These are phyloP conservation scores for Rhyzopertha dominica DNA, from an alignment of 1,140 invertebrate genomes.

Conservation along the genomic window DNA sequence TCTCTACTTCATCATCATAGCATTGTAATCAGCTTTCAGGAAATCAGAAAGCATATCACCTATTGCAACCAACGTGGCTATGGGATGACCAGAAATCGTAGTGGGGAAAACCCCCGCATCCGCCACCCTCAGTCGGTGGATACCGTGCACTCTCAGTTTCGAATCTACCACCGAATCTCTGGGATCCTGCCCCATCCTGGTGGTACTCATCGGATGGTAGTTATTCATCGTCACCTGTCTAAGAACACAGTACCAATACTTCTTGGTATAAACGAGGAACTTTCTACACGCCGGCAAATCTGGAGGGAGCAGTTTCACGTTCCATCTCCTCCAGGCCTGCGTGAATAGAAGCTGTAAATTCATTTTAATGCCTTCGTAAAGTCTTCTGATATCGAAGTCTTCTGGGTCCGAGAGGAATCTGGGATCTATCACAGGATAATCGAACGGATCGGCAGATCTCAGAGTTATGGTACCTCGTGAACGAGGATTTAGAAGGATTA, in stretches of 20 bases:
- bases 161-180: slow-evolving; percentile 48
- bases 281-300: slow-evolving; percentile 56
- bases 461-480: slow-evolving; percentile 65
- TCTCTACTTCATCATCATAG: too few relatives aligned
- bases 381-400: slow-evolving; percentile 52
- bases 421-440: slow-evolving; percentile 72
- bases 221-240: slow-evolving; percentile 47
- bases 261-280: slow-evolving; percentile 36
- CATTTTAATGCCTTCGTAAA: slow-evolving; percentile 49
- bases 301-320: slow-evolving; percentile 26
- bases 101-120: slow-evolving; percentile 42
- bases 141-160: slow-evolving; percentile 42
- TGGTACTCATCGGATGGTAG: slow-evolving; percentile 55
- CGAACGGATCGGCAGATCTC: slow-evolving; percentile 59
- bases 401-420: slow-evolving; percentile 64
- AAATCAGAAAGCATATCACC: too few relatives aligned
- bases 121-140: slow-evolving; percentile 45
- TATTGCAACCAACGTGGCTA: too few relatives aligned
- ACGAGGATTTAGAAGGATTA: too few relatives aligned
- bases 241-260: slow-evolving; percentile 54
- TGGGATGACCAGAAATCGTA: slow-evolving; percentile 48
- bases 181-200: slow-evolving; percentile 54
- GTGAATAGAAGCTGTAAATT: slow-evolving; percentile 55
- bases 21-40: too few relatives aligned
- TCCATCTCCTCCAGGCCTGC: too few relatives aligned